Conservation (phyloP, 2,797 vertebrate genomes). For the Cuniculus paca region DNA sequence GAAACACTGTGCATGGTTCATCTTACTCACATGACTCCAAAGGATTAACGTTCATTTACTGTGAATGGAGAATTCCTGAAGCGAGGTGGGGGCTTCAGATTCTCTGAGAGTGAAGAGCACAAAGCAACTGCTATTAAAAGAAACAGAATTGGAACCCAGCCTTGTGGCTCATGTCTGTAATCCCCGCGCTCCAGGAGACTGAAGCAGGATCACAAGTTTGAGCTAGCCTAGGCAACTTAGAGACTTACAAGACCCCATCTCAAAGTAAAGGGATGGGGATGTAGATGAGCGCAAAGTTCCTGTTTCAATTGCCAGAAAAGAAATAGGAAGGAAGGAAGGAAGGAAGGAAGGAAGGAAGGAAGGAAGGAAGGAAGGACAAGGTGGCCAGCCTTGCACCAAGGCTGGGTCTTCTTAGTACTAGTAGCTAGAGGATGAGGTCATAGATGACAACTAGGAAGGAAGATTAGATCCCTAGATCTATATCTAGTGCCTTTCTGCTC, state of each 20-base stretch:
- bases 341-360: neutral
- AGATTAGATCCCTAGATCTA: neutral
- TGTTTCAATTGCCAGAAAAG: neutral
- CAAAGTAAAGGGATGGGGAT: neutral
- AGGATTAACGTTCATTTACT: neutral
- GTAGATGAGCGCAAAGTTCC: neutral
- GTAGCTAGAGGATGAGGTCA: neutral
- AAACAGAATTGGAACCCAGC: neutral
- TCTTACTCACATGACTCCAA: neutral
- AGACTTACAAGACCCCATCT: neutral
- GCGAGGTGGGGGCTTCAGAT: too few relatives aligned
- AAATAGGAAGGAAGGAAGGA: neutral
- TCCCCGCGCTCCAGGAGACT: neutral
- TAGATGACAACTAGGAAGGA: neutral
- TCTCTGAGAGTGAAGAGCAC: neutral
- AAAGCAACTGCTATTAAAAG: neutral
- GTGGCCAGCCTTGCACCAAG: neutral
- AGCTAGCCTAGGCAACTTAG: neutral
- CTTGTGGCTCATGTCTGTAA: neutral
- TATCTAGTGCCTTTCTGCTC: neutral
- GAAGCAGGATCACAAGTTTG: neutral
- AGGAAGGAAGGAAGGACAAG: accelerated
- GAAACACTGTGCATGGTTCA: neutral
- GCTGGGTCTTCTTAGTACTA: neutral
- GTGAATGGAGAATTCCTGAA: neutral